Evolutionary conservation across 2,797 vertebrate genomes (phyloP).

Genomic region (Tiaroga cobitis): DNA sequence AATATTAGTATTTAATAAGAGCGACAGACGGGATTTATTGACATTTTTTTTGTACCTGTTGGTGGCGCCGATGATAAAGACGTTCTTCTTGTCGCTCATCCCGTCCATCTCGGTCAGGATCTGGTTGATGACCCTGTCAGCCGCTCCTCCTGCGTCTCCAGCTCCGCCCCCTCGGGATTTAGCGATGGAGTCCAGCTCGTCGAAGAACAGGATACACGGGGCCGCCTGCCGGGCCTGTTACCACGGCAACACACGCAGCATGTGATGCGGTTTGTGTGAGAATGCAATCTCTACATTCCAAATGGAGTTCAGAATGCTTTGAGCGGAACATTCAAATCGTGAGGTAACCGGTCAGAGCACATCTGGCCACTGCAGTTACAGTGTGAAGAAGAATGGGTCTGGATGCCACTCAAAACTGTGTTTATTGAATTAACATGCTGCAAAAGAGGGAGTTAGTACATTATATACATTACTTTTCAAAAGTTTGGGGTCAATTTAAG

Average conservation of each 20-base stretch:
- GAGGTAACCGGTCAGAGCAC: neutral
- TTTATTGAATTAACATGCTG: no score
- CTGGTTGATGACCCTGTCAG: conserved; percentile 70
- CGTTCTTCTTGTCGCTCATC: conserved; percentile 71
- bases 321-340: neutral
- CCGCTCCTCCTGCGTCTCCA: conserved; percentile 67
- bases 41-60: conserved; percentile 59
- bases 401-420: neutral
- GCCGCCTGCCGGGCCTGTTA: conserved; percentile 67
- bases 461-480: neutral
- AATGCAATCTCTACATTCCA: neutral
- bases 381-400: neutral
- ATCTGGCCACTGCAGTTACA: neutral
- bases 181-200: conserved; percentile 72
- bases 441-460: neutral
- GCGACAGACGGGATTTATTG: no score
- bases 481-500: neutral
- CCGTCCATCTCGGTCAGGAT: conserved; percentile 73
- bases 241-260: neutral
- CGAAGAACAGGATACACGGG: conserved; percentile 70
- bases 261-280: neutral
- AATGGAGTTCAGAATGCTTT: neutral
- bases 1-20: no score
- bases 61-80: conserved; percentile 72
- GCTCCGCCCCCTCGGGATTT: conserved; percentile 66